Conservation (phyloP, 30 jellyfish, hydroid and myxozoan genomes). For the Aurelia sp. region DNA sequence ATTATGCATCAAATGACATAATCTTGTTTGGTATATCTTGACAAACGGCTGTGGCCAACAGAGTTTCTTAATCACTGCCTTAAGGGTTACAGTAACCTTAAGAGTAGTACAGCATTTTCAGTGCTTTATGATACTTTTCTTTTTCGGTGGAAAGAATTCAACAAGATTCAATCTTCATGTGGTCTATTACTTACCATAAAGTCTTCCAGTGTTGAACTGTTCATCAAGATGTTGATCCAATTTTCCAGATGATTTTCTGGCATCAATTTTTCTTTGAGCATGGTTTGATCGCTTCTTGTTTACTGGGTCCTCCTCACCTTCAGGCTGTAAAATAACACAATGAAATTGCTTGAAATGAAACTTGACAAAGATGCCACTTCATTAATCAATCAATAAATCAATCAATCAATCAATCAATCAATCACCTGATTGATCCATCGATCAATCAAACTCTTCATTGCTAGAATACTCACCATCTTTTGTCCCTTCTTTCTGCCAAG, state of each 20-base stretch:
- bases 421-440: too few species aligned
- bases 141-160: neutral
- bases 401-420: too few species aligned
- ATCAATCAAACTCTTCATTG: too few species aligned
- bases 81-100: too few species aligned
- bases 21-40: too few species aligned
- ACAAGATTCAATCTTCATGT: neutral
- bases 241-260: slow-evolving; percentile 75
- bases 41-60: too few species aligned
- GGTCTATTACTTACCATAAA: slow-evolving; percentile 57
- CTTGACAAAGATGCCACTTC: neutral
- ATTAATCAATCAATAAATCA: too few species aligned
- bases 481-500: slow-evolving; percentile 91
- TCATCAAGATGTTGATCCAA: slow-evolving; percentile 91
- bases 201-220: slow-evolving; percentile 86
- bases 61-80: too few species aligned
- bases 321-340: slow-evolving; percentile 50
- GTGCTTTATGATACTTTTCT: too few species aligned
- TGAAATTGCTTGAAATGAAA: too few species aligned
- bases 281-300: slow-evolving; percentile 79
- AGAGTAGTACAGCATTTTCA: too few species aligned
- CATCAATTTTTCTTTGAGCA: slow-evolving; percentile 65
- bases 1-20: too few species aligned
- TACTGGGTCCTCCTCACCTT: slow-evolving; percentile 82
- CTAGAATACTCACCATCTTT: slow-evolving; percentile 51